A percentile compares a stretch with the other conserved stretches of the same genome.
phyloP scores from a whole-genome alignment of 2,113 vertebrate genomes.

The Oenanthe oenanthe region DNA sequence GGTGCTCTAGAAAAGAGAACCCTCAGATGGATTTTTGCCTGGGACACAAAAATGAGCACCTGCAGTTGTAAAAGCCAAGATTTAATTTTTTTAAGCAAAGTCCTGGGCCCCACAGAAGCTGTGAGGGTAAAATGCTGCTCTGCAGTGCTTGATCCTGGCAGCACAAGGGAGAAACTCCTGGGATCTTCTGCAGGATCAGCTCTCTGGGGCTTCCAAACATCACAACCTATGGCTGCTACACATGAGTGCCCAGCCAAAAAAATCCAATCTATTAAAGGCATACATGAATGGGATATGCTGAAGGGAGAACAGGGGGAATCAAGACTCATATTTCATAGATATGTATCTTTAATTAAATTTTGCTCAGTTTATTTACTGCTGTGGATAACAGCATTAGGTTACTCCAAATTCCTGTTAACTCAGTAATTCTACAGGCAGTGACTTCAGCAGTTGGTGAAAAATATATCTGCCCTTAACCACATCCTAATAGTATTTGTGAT shows the following conservation, averaged over 20 bases:
- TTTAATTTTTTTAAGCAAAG: background rate
- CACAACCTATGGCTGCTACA: background rate
- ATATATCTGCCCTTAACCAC: background rate
- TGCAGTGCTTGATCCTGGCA: background rate
- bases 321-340: constrained; percentile 15
- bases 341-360: constrained; percentile 50
- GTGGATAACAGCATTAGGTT: background rate
- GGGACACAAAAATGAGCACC: background rate
- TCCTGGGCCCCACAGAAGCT: background rate
- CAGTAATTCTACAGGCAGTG: background rate
- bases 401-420: background rate
- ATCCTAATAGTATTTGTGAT: background rate
- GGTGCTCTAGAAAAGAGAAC: background rate
- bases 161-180: background rate
- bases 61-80: background rate
- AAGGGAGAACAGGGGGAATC: background rate
- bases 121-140: background rate
- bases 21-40: background rate
- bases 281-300: background rate
- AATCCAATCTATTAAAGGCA: background rate
- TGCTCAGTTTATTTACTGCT: constrained; percentile 33
- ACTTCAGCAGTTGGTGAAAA: background rate
- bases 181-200: background rate
- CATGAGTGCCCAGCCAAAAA: background rate
- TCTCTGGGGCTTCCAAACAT: background rate